Evolutionary conservation across 2,888 invertebrate genomes (phyloP).

Genomic region (Trissolcus brochymenae): DNA sequence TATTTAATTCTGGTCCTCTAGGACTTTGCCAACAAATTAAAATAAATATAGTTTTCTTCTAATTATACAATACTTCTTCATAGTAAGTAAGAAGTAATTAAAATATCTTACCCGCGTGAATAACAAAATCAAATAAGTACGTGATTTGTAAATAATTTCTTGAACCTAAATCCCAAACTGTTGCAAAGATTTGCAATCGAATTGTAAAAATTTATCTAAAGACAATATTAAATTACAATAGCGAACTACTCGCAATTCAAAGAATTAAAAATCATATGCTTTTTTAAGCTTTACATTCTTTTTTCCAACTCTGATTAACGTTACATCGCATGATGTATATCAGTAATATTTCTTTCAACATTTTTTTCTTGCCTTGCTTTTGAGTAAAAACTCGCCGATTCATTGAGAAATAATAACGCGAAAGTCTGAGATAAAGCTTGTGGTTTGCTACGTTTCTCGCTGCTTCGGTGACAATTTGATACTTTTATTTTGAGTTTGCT

Average conservation of each 20-base stretch:
- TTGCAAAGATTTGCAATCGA: neutral
- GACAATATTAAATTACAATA: neutral
- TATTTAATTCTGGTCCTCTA: too few species aligned
- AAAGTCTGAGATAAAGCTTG: constrained; percentile 44
- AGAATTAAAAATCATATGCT: constrained; percentile 7
- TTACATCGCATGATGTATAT: constrained; percentile 14
- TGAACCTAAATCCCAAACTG: too few species aligned
- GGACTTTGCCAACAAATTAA: too few species aligned
- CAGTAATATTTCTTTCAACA: neutral
- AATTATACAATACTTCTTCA: too few species aligned
- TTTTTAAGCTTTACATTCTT: neutral
- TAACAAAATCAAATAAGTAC: too few species aligned
- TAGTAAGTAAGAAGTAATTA: too few species aligned
- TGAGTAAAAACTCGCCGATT: constrained; percentile 51
- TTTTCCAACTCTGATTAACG: constrained; percentile 46
- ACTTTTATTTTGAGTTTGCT: constrained; percentile 39
- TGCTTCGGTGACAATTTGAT: constrained; percentile 47
- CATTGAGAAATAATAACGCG: constrained; percentile 35
- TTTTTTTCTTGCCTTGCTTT: constrained; percentile 48
- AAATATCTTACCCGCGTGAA: too few species aligned
- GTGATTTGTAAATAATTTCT: too few species aligned
- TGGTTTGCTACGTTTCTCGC: constrained; percentile 31
- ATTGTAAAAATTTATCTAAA: neutral
- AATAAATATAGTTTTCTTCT: too few species aligned
- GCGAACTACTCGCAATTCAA: neutral